Evolutionary conservation across 2,888 invertebrate species (phyloP).

Genomic region (Mythimna pallens): DNA sequence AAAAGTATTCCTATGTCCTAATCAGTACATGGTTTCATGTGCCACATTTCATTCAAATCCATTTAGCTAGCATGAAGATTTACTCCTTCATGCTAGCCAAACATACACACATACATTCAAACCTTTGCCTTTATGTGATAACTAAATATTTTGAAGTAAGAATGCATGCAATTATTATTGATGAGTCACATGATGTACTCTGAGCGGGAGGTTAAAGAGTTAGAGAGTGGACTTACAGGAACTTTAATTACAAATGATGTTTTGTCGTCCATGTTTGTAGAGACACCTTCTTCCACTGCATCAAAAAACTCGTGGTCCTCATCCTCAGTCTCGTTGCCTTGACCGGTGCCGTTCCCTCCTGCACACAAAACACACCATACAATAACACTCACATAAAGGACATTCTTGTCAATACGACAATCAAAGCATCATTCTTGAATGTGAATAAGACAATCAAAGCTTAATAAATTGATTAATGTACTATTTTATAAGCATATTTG

Average conservation of each 20-base stretch:
- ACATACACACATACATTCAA: too few species aligned
- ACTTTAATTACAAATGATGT: slow-evolving; percentile 93
- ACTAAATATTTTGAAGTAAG: neutral
- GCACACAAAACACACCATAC: slow-evolving; percentile 41
- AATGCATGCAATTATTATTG: slow-evolving; percentile 8
- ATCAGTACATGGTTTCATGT: too few species aligned
- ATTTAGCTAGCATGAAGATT: too few species aligned
- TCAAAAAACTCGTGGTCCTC: slow-evolving; percentile 95
- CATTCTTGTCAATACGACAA: neutral
- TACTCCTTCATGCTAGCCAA: too few species aligned
- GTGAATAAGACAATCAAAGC: neutral
- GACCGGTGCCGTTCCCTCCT: slow-evolving; percentile 88
- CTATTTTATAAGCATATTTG: neutral
- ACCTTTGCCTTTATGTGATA: too few species aligned
- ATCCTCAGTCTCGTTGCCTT: slow-evolving; percentile 91
- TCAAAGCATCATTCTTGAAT: neutral
- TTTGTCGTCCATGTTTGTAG: slow-evolving; percentile 84
- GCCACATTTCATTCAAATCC: too few species aligned
- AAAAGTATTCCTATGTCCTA: too few species aligned
- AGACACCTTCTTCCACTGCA: slow-evolving; percentile 90
- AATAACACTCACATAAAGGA: neutral
- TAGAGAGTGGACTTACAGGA: slow-evolving; percentile 82
- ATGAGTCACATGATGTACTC: slow-evolving; percentile 22
- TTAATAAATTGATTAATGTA: neutral
- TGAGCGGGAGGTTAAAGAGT: neutral